phyloP scores from a whole-genome alignment of 2,797 vertebrate species.

The Epinephelus coioides region DNA sequence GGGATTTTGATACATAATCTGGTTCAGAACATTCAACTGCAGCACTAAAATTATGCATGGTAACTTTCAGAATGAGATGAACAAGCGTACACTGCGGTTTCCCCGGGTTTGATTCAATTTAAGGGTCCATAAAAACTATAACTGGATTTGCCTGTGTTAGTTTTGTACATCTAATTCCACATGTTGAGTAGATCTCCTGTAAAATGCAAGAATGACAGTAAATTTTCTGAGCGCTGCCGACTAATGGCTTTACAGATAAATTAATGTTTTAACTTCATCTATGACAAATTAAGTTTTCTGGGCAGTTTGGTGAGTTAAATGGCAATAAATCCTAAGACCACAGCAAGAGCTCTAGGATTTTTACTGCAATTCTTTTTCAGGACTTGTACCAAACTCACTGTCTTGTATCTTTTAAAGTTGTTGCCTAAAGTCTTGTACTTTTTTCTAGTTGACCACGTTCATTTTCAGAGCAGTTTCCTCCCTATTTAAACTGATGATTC shows the following conservation, averaged over 20 bases:
- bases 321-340: conserved; percentile 26
- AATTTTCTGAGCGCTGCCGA: conserved; percentile 15
- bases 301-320: conserved; percentile 30
- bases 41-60: conserved; percentile 23
- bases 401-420: neutral
- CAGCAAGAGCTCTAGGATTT: conserved; percentile 3
- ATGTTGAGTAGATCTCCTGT: conserved; percentile 7
- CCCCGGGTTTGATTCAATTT: conserved; percentile 37
- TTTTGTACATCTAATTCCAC: conserved; percentile 13
- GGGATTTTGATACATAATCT: conserved; percentile 30
- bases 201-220: conserved; percentile 7
- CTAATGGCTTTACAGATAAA: neutral
- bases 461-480: neutral
- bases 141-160: conserved; percentile 41
- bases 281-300: conserved; percentile 36
- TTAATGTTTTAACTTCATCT: conserved; percentile 14
- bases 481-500: neutral
- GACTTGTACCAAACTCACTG: neutral
- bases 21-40: conserved; percentile 10
- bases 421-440: neutral
- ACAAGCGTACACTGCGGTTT: conserved; percentile 7
- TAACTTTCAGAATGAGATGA: conserved; percentile 36
- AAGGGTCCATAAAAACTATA: conserved; percentile 51
- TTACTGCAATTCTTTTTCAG: conserved; percentile 8
- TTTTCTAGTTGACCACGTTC: neutral